Conservation (phyloP, 2,113 vertebrate species). For the Tyto alba region DNA sequence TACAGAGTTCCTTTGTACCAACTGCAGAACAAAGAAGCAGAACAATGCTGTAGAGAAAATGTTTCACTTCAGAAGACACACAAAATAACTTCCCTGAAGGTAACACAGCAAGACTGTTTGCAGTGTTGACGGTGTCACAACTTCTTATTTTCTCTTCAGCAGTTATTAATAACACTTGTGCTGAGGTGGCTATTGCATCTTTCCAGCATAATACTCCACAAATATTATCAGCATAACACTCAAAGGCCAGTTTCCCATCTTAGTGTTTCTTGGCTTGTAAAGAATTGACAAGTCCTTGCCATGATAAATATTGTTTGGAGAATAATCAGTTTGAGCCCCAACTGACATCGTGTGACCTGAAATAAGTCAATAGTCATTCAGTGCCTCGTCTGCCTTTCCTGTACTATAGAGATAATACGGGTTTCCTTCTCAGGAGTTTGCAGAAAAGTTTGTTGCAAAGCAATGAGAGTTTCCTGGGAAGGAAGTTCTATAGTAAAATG, state of each 20-base stretch:
- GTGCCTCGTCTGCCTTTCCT: not conserved
- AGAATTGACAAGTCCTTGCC: not conserved
- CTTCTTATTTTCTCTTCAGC: not conserved
- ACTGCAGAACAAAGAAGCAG: not conserved
- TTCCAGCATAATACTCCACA: not conserved
- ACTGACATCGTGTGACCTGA: not conserved
- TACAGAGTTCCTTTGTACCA: not conserved
- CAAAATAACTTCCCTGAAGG: not conserved
- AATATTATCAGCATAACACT: not conserved
- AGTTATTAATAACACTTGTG: not conserved
- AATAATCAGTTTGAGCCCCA: not conserved
- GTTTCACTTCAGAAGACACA: not conserved
- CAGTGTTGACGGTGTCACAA: not conserved
- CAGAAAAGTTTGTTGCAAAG: not conserved
- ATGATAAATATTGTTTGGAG: not conserved
- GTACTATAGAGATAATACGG: not conserved
- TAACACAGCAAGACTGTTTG: not conserved
- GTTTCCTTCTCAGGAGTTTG: not conserved
- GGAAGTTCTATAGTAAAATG: not conserved
- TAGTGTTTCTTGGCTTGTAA: slow-evolving; percentile 2
- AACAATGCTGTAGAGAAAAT: not conserved
- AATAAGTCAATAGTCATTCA: not conserved
- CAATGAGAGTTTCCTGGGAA: not conserved
- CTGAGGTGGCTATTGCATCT: not conserved
- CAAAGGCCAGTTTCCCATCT: not conserved